Conservation (phyloP, 2,797 vertebrate genomes). For the Acanthiza pusilla region DNA sequence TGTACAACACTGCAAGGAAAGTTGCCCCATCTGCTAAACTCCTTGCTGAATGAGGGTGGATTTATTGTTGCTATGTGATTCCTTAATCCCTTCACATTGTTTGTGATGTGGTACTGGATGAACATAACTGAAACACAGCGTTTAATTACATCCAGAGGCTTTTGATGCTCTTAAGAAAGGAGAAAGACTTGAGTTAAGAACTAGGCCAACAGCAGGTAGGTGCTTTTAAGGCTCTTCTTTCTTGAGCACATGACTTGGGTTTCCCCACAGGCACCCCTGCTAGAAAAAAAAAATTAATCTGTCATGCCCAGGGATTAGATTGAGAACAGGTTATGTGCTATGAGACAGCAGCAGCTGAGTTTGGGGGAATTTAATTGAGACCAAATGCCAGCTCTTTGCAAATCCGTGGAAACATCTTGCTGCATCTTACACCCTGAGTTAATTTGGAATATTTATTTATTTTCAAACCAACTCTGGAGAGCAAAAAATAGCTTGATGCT, state of each 20-base stretch:
- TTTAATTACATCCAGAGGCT: constrained; percentile 6
- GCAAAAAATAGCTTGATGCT: neutral
- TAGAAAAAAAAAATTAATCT: neutral
- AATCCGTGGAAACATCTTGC: neutral
- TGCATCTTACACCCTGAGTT: neutral
- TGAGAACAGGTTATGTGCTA: neutral
- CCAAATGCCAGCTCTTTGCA: neutral
- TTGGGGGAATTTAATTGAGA: neutral
- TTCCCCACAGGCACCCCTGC: neutral
- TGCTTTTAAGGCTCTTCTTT: neutral
- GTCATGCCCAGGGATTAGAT: neutral
- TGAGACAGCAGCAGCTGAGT: neutral
- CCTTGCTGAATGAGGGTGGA: neutral
- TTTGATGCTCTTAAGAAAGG: constrained; percentile 23
- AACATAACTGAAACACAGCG: neutral
- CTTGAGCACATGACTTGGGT: neutral
- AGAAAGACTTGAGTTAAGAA: constrained; percentile 3
- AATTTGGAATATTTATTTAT: neutral
- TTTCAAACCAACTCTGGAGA: neutral
- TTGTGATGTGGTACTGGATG: neutral
- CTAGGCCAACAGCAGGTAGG: neutral
- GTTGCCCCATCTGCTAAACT: neutral
- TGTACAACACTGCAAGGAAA: neutral
- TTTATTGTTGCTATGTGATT: neutral
- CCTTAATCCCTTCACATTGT: neutral